Conservation (phyloP, 2,888 invertebrate species). For the Amphimallon solstitiale region DNA sequence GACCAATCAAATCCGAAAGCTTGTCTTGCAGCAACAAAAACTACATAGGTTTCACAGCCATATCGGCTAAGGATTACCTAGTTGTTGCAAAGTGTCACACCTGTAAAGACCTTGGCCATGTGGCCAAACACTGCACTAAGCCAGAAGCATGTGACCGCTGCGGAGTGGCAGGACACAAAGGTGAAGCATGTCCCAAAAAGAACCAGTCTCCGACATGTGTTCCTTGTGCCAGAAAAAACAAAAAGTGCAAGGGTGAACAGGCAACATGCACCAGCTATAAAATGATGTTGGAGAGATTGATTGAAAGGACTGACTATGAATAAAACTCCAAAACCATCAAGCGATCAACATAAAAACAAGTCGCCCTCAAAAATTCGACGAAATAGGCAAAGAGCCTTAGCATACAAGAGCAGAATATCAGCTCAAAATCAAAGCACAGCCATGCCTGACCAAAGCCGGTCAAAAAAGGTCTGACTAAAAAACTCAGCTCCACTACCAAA, state of each 20-base stretch:
- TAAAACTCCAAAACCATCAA: neutral
- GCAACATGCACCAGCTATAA: constrained; percentile 15
- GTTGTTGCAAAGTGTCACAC: constrained; percentile 28
- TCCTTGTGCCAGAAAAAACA: neutral
- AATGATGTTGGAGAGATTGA: too few species aligned
- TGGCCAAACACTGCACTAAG: constrained; percentile 23
- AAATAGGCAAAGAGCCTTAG: neutral
- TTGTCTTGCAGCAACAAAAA: neutral
- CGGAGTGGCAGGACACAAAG: neutral
- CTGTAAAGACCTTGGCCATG: too few species aligned
- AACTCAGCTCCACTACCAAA: too few species aligned
- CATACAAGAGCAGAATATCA: neutral
- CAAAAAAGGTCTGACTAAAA: too few species aligned
- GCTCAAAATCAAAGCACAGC: neutral
- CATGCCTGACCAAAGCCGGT: neutral
- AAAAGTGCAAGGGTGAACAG: neutral
- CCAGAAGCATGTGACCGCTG: constrained; percentile 4
- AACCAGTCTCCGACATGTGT: neutral
- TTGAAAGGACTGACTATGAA: constrained; percentile 28
- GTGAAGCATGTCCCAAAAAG: constrained; percentile 2
- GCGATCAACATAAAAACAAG: neutral
- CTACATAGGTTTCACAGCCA: constrained; percentile 10
- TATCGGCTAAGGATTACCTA: constrained; percentile 14
- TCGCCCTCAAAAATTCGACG: neutral
- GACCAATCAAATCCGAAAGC: neutral